Evolutionary conservation across 1,140 invertebrate genomes (phyloP).

Genomic region (Drosophila arawakana): DNA sequence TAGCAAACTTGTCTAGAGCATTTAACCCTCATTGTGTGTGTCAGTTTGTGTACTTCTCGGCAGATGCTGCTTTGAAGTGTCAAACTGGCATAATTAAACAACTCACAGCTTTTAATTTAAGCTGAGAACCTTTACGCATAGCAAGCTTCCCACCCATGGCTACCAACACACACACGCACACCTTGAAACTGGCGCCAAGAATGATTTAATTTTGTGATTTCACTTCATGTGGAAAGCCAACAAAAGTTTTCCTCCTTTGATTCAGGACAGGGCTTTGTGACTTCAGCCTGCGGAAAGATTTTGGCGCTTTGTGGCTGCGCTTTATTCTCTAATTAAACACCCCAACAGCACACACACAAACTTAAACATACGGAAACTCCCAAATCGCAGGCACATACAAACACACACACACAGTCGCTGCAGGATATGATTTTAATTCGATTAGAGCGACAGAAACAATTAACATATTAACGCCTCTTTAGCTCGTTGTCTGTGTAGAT

Average conservation of each 20-base stretch:
- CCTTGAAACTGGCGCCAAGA: slow-evolving; percentile 54
- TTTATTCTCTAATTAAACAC: slow-evolving; percentile 81
- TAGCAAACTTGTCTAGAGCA: slow-evolving; percentile 4
- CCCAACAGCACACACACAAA: slow-evolving; percentile 42
- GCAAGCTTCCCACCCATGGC: background rate
- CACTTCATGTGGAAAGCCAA: slow-evolving; percentile 49
- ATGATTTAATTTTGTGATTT: slow-evolving; percentile 36
- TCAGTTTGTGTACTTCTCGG: background rate
- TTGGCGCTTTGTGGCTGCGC: slow-evolving; percentile 58
- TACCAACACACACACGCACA: slow-evolving; percentile 39
- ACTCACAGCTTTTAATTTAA: slow-evolving; percentile 29
- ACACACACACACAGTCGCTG: slow-evolving; percentile 44
- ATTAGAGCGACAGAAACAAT: slow-evolving; percentile 83
- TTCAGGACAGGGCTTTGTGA: slow-evolving; percentile 6
- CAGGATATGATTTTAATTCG: slow-evolving; percentile 84
- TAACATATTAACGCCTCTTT: slow-evolving; percentile 84
- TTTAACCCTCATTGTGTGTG: slow-evolving; percentile 24
- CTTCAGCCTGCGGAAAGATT: slow-evolving; percentile 37
- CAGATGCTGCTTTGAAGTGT: slow-evolving; percentile 78
- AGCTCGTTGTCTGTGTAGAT: slow-evolving; percentile 43
- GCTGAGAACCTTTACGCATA: background rate
- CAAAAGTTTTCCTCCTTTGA: slow-evolving; percentile 74
- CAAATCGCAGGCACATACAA: slow-evolving; percentile 9
- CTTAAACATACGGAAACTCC: slow-evolving; percentile 1
- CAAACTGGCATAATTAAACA: slow-evolving; percentile 82